Evolutionary conservation across 2,888 invertebrate species (phyloP).

Genomic region (Monopis laevigella): DNA sequence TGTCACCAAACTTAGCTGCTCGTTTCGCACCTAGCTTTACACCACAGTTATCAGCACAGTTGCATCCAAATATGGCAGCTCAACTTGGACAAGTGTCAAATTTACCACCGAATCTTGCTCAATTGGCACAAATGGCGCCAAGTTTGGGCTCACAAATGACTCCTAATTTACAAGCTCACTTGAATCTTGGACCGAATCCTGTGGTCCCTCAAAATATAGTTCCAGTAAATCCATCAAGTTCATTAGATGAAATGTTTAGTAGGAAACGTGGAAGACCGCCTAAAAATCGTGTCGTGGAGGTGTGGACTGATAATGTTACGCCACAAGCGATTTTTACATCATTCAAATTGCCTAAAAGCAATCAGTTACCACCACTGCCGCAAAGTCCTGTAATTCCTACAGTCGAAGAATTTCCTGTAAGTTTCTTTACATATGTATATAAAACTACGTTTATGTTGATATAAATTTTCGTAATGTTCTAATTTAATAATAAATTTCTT

Average conservation of each 20-base stretch:
- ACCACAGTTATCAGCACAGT: conserved; percentile 51
- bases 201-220: conserved; percentile 36
- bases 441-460: too few species aligned
- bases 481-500: background rate
- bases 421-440: conserved; percentile 20
- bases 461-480: too few species aligned
- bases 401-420: conserved; percentile 58
- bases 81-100: conserved; percentile 56
- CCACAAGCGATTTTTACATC: conserved; percentile 94
- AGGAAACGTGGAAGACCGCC: conserved; percentile 95
- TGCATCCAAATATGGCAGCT: conserved; percentile 60
- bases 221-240: conserved; percentile 65
- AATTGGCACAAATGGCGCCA: conserved; percentile 57
- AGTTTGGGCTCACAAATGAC: conserved; percentile 47
- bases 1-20: conserved; percentile 66
- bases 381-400: conserved; percentile 50
- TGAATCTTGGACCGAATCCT: conserved; percentile 46
- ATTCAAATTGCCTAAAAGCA: conserved; percentile 86
- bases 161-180: conserved; percentile 53
- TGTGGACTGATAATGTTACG: conserved; percentile 86
- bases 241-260: conserved; percentile 91
- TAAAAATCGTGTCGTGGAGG: conserved; percentile 93
- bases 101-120: conserved; percentile 54
- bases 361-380: conserved; percentile 48
- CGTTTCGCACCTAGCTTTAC: conserved; percentile 67